phyloP scores from a whole-genome alignment of 2,797 vertebrate species.

The Melanotaenia boesemani region DNA sequence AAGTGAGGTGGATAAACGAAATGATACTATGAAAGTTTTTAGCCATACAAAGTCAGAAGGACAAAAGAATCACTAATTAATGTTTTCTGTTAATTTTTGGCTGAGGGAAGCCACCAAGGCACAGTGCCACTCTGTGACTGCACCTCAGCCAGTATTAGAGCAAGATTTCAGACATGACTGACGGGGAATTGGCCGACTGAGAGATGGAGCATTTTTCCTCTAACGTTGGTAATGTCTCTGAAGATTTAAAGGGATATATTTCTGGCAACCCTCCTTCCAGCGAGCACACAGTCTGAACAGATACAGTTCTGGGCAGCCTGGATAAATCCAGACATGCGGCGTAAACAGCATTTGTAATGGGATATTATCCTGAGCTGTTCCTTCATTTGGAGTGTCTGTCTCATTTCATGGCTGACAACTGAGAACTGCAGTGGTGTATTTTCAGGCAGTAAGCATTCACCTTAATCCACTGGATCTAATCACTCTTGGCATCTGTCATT shows the following conservation, averaged over 20 bases:
- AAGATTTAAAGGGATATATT: conserved; percentile 51
- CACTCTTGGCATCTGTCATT: conserved; percentile 80
- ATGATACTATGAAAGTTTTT: too few relatives aligned
- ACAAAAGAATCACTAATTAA: conserved; percentile 65
- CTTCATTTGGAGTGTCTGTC: conserved; percentile 77
- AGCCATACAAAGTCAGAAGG: conserved; percentile 40
- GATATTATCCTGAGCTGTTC: conserved; percentile 78
- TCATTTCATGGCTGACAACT: conserved; percentile 80
- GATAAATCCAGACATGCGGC: conserved; percentile 63
- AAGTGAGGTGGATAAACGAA: too few relatives aligned
- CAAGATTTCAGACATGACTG: conserved; percentile 26
- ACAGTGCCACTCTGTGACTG: conserved; percentile 34
- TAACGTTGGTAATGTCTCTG: conserved; percentile 43
- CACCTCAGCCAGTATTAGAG: conserved; percentile 25
- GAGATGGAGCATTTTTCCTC: conserved; percentile 30
- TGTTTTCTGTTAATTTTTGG: conserved; percentile 46
- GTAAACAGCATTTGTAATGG: conserved; percentile 75
- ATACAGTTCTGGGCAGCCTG: conserved; percentile 47
- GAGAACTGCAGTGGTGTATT: conserved; percentile 67
- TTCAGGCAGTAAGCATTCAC: conserved; percentile 43
- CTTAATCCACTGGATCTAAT: conserved; percentile 74
- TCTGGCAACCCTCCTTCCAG: conserved; percentile 57
- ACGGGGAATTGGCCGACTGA: conserved; percentile 47
- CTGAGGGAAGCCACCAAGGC: conserved; percentile 6
- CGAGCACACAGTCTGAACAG: conserved; percentile 39